Evolutionary conservation across 1,140 invertebrate genomes (phyloP).

Genomic region (Cotesia glomerata): DNA sequence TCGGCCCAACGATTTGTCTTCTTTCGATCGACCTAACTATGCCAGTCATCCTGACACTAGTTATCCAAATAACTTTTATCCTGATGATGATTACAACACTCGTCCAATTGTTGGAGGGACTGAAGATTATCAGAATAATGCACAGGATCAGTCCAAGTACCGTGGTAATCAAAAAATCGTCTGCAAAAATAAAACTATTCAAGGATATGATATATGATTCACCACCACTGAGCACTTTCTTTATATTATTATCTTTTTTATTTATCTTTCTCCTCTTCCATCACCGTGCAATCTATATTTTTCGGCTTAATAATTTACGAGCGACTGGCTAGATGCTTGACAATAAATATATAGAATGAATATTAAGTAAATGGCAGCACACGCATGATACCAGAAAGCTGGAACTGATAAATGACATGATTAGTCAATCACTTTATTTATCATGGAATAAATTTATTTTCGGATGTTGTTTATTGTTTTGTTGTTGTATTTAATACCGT

Average conservation of each 20-base stretch:
- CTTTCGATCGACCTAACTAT: slow-evolving; percentile 47
- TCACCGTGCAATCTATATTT: not conserved
- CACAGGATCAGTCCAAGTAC: slow-evolving; percentile 53
- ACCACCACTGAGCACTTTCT: slow-evolving; percentile 23
- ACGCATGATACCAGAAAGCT: no score
- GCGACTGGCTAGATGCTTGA: no score
- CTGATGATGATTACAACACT: slow-evolving; percentile 40
- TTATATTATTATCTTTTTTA: not conserved
- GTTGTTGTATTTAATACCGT: no score
- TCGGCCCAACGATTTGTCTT: slow-evolving; percentile 39
- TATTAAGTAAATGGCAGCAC: no score
- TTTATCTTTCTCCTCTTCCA: not conserved
- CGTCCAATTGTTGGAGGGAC: slow-evolving; percentile 39
- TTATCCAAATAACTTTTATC: slow-evolving; percentile 42
- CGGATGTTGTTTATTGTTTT: no score
- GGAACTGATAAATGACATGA: no score
- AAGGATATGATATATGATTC: not conserved
- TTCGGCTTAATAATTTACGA: not conserved
- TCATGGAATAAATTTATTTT: no score
- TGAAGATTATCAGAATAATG: slow-evolving; percentile 43
- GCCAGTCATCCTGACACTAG: slow-evolving; percentile 37
- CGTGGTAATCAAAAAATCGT: slow-evolving; percentile 53
- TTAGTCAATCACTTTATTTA: no score
- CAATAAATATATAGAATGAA: no score
- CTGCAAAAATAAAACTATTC: slow-evolving; percentile 6